Percentiles rank a stretch among this genome's conserved stretches.
Evolutionary conservation across 2,888 invertebrate genomes (phyloP).

Genomic region (Drosophila anomalata): DNA sequence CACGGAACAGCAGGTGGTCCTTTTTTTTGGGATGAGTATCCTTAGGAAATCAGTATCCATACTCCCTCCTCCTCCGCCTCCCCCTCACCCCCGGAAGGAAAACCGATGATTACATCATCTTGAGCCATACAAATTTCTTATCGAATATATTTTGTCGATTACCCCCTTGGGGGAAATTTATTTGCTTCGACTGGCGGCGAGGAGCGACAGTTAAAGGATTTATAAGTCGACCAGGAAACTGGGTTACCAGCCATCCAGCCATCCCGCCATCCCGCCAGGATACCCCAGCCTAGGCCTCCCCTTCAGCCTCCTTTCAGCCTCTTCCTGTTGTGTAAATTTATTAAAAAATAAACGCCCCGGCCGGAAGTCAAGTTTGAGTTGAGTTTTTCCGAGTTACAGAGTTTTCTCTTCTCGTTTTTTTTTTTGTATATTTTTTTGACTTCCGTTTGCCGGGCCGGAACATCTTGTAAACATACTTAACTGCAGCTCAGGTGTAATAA

Average conservation of each 20-base stretch:
- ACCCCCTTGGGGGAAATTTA: slow-evolving; percentile 84
- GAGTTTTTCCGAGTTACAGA: slow-evolving; percentile 19
- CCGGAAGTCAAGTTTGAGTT: slow-evolving; percentile 40
- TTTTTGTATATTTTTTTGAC: not conserved
- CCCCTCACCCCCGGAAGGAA: slow-evolving; percentile 8
- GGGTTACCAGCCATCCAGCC: slow-evolving; percentile 38
- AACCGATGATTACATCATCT: slow-evolving; percentile 73
- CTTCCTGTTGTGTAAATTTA: slow-evolving; percentile 58
- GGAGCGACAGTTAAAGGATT: slow-evolving; percentile 81
- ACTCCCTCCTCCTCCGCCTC: slow-evolving; percentile 6
- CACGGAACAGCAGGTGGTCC: slow-evolving; percentile 64
- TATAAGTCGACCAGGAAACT: slow-evolving; percentile 54
- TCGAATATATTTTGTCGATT: slow-evolving; percentile 83
- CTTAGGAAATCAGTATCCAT: slow-evolving; percentile 39
- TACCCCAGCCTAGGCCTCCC: not conserved
- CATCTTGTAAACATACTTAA: slow-evolving; percentile 78
- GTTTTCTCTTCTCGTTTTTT: not conserved
- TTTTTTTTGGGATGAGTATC: slow-evolving; percentile 15
- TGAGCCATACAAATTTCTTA: slow-evolving; percentile 74
- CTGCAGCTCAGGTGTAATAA: slow-evolving; percentile 78
- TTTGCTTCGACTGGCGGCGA: slow-evolving; percentile 72
- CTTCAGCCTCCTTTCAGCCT: not conserved
- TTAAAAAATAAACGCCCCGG: slow-evolving; percentile 66
- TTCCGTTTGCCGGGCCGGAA: slow-evolving; percentile 52
- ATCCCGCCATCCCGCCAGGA: not conserved